Percentiles rank a stretch among this genome's conserved stretches.
phyloP scores from a whole-genome alignment of 2,797 vertebrate species.

The Coluber constrictor region DNA sequence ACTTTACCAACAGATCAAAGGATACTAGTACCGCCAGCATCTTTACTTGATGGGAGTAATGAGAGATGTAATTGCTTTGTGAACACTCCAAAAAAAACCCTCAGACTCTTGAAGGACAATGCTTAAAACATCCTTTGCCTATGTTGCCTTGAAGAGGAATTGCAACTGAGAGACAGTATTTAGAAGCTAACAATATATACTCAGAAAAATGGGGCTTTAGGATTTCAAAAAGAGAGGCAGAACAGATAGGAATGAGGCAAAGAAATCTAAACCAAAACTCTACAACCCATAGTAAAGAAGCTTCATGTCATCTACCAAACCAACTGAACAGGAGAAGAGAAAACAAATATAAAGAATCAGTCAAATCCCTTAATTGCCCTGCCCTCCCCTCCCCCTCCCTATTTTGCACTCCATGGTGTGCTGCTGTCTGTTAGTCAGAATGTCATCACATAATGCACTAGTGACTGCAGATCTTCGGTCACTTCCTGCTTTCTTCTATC shows the following conservation, averaged over 20 bases:
- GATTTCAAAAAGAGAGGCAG: conserved; percentile 54
- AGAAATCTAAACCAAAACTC: conserved; percentile 38
- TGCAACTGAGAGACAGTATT: conserved; percentile 40
- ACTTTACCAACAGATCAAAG: not conserved
- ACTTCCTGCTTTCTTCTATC: conserved; percentile 60
- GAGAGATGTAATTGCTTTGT: not conserved
- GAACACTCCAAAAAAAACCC: not conserved
- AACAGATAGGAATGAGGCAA: conserved; percentile 58
- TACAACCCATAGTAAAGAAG: conserved; percentile 47
- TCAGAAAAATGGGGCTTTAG: conserved; percentile 39
- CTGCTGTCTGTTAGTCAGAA: conserved; percentile 77
- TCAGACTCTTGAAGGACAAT: not conserved
- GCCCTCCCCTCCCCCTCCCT: conserved; percentile 56
- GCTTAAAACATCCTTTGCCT: not conserved
- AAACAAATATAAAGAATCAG: conserved; percentile 69
- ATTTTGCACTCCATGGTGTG: conserved; percentile 64
- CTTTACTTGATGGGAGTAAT: not conserved
- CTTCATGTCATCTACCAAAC: conserved; percentile 52
- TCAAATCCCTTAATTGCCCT: conserved; percentile 62
- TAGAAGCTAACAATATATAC: conserved; percentile 28
- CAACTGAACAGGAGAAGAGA: conserved; percentile 63
- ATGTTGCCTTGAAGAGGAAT: conserved; percentile 47
- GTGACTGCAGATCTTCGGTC: conserved; percentile 69
- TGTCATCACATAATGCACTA: conserved; percentile 75
- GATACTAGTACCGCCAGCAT: not conserved